A percentile compares a stretch with the other conserved stretches of the same genome.
Conservation (phyloP, 2,888 invertebrate genomes). For the Drosophila kokeensis region DNA sequence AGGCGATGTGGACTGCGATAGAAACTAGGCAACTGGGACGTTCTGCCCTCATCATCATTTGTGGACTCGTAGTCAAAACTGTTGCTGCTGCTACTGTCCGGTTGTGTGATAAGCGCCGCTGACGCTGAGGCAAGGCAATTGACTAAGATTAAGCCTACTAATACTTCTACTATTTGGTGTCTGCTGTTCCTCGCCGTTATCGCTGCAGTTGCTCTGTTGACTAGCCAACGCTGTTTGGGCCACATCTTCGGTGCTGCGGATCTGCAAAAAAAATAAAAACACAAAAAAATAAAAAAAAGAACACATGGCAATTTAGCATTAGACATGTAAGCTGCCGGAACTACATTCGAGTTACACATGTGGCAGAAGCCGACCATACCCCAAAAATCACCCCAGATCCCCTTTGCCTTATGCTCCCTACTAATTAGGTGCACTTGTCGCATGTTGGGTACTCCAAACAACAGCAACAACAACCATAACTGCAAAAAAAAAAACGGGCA, state of each 20-base stretch:
- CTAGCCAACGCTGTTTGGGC: slow-evolving; percentile 77
- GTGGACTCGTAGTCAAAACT: slow-evolving; percentile 58
- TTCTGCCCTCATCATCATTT: slow-evolving; percentile 35
- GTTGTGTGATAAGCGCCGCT: slow-evolving; percentile 71
- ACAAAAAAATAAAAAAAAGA: slow-evolving; percentile 17
- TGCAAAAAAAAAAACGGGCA: slow-evolving; percentile 55
- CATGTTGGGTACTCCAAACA: slow-evolving; percentile 44
- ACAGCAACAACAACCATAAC: slow-evolving; percentile 22
- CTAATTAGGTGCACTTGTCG: slow-evolving; percentile 81
- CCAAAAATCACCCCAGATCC: neutral
- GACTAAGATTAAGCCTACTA: slow-evolving; percentile 84
- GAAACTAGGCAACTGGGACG: slow-evolving; percentile 54
- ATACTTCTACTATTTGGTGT: slow-evolving; percentile 85
- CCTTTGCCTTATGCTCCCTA: slow-evolving; percentile 46
- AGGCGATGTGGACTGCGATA: slow-evolving; percentile 80
- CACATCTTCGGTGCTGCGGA: slow-evolving; percentile 67
- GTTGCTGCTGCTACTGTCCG: slow-evolving; percentile 60
- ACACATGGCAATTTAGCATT: slow-evolving; percentile 59
- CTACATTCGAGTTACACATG: slow-evolving; percentile 43
- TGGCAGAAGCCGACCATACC: slow-evolving; percentile 3
- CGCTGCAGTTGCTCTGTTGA: slow-evolving; percentile 70
- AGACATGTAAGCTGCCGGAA: slow-evolving; percentile 73
- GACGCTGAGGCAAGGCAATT: slow-evolving; percentile 79
- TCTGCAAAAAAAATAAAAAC: slow-evolving; percentile 40
- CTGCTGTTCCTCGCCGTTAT: slow-evolving; percentile 68